Evolutionary conservation across 2,888 invertebrate species (phyloP).

Genomic region (Proisotoma minuta): DNA sequence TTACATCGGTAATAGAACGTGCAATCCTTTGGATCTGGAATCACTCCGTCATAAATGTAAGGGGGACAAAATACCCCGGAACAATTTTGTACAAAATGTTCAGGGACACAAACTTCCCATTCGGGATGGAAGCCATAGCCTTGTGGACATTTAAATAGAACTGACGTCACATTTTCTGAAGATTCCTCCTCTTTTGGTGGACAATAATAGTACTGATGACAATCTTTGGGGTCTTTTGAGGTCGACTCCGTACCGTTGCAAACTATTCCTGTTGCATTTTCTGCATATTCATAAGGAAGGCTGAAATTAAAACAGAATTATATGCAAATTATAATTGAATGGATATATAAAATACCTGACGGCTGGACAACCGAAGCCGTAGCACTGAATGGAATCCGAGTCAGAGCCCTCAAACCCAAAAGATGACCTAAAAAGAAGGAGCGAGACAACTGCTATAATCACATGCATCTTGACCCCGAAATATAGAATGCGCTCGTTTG

Average conservation of each 20-base stretch:
- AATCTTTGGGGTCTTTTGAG: neutral
- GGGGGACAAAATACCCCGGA: neutral
- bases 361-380: neutral
- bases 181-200: neutral
- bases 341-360: neutral
- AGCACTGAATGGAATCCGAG: neutral
- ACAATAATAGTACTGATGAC: conserved; percentile 1
- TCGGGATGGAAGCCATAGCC: conserved; percentile 1
- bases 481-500: neutral
- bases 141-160: neutral
- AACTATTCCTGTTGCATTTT: neutral
- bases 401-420: neutral
- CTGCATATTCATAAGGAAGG: neutral
- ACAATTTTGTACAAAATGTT: neutral
- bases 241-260: neutral
- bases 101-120: conserved; percentile 6
- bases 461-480: neutral
- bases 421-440: neutral
- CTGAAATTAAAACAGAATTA: neutral
- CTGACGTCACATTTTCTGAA: neutral
- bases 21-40: conserved; percentile 6
- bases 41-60: conserved; percentile 11
- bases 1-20: neutral
- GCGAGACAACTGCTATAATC: neutral
- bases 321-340: neutral